Evolutionary conservation across 2,888 invertebrate species (phyloP).

Genomic region (Xestia sexstrigata): DNA sequence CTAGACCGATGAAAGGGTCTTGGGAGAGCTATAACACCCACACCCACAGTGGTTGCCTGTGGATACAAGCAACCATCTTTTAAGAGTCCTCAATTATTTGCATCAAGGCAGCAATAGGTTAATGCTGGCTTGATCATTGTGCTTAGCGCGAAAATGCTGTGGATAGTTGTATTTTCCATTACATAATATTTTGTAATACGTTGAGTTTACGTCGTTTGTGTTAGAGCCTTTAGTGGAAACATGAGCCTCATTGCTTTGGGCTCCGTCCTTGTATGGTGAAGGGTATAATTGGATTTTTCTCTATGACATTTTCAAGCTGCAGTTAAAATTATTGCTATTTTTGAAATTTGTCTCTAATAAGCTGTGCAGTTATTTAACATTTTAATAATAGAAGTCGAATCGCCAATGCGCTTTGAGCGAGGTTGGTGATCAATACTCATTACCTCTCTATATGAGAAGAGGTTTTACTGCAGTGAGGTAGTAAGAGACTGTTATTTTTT

Average conservation of each 20-base stretch:
- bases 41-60: too few species aligned
- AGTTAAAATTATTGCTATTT: not conserved
- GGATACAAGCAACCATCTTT: not conserved
- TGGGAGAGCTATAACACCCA: not conserved
- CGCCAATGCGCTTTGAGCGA: not conserved
- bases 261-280: not conserved
- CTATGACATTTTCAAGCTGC: not conserved
- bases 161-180: not conserved
- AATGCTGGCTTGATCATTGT: too few species aligned
- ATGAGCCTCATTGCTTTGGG: conserved; percentile 1
- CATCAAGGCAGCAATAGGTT: not conserved
- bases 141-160: too few species aligned
- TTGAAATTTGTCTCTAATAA: not conserved
- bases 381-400: not conserved
- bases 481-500: not conserved
- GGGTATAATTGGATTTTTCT: not conserved
- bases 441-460: not conserved
- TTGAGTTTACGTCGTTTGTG: not conserved
- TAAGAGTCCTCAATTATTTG: not conserved
- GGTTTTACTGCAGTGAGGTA: not conserved
- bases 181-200: not conserved
- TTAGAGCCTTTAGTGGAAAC: not conserved
- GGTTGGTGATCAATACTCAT: not conserved
- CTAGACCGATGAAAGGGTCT: not conserved
- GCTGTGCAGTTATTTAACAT: not conserved